These are phyloP conservation scores for Epinotia nisella DNA, from an alignment of 2,888 invertebrate genomes.

Conservation along the genomic window DNA sequence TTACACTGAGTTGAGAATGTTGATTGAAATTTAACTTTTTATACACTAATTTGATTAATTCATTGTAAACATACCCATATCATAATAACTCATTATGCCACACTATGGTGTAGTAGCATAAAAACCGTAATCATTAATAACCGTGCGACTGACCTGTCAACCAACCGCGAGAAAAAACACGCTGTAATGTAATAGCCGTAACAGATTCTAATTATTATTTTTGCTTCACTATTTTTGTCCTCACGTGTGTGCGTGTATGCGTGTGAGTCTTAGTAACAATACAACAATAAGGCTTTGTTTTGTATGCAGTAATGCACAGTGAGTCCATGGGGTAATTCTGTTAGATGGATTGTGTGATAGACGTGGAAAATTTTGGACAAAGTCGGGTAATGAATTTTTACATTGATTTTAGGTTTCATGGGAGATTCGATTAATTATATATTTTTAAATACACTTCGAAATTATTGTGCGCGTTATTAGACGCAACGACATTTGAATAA, in stretches of 20 bases:
- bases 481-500: no score
- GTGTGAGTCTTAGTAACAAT: constrained; percentile 62
- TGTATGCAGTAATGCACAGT: constrained; percentile 47
- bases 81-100: constrained; percentile 8
- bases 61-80: background rate
- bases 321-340: constrained; percentile 38
- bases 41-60: no score
- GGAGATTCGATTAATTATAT: background rate
- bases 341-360: constrained; percentile 38
- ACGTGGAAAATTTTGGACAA: constrained; percentile 26
- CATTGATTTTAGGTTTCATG: background rate
- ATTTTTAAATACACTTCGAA: background rate
- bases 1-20: no score
- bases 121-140: constrained; percentile 31
- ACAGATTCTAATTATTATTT: constrained; percentile 49
- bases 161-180: constrained; percentile 13
- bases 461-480: background rate
- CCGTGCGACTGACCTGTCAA: constrained; percentile 27
- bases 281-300: constrained; percentile 70
- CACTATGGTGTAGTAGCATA: constrained; percentile 5
- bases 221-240: constrained; percentile 56
- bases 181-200: constrained; percentile 25
- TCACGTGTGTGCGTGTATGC: constrained; percentile 53
- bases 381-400: background rate
- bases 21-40: no score